Percentiles rank a stretch among this genome's conserved stretches.
phyloP scores from a whole-genome alignment of 2,113 vertebrate species.

The Mus spicilegus region DNA sequence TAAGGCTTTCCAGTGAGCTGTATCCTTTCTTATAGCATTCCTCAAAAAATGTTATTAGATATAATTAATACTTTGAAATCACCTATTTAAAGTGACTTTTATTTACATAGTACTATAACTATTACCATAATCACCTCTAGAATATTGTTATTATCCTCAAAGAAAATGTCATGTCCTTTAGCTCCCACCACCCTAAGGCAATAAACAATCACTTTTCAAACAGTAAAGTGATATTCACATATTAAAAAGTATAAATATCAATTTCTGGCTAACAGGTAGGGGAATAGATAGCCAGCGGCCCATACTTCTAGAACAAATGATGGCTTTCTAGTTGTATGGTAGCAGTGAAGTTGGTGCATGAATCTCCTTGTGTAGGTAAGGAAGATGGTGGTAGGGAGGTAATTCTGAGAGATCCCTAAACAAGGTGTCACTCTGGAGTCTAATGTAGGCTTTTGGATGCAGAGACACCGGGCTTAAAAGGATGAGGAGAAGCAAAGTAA shows the following conservation, averaged over 20 bases:
- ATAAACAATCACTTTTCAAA: not conserved
- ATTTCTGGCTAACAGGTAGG: not conserved
- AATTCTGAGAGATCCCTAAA: not conserved
- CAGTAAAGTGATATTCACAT: not conserved
- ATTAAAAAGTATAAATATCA: not conserved
- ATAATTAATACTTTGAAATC: not conserved
- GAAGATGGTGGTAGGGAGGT: not conserved
- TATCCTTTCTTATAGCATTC: not conserved
- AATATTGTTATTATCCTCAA: not conserved
- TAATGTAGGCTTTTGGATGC: not conserved
- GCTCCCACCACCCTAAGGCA: not conserved
- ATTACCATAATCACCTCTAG: not conserved
- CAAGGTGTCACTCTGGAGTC: not conserved
- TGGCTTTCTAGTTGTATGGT: not conserved
- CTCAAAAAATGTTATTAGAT: not conserved
- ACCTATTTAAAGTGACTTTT: not conserved
- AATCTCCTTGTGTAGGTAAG: not conserved
- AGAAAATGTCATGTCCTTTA: not conserved
- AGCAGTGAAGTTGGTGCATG: rapidly evolving
- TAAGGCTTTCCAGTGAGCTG: not conserved
- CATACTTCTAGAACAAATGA: not conserved
- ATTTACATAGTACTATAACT: not conserved
- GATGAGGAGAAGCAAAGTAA: not conserved
- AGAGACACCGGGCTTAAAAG: not conserved
- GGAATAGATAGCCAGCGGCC: not conserved